Conservation (phyloP, 1,140 invertebrate genomes). For the Aphidius ervi region DNA sequence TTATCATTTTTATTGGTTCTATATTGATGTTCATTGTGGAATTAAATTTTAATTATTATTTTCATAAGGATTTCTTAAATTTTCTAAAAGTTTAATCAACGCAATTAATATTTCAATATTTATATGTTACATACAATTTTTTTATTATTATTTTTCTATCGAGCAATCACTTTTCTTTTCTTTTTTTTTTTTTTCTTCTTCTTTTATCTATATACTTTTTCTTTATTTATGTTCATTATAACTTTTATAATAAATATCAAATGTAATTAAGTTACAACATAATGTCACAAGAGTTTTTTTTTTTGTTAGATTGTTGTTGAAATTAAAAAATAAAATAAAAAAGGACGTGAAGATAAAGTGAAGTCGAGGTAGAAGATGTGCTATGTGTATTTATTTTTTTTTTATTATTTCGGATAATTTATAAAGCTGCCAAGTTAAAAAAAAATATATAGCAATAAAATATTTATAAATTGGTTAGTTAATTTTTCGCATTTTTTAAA, state of each 20-base stretch:
- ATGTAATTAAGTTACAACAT: conserved; percentile 34
- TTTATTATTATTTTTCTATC: conserved; percentile 23
- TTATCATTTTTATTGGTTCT: conserved; percentile 14
- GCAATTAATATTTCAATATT: conserved; percentile 42
- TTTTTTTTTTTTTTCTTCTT: conserved; percentile 37
- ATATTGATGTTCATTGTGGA: conserved; percentile 12
- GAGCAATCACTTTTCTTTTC: conserved; percentile 33
- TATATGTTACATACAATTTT: conserved; percentile 39
- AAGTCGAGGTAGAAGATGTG: conserved; percentile 18
- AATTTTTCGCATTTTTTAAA: no score
- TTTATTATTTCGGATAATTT: background rate
- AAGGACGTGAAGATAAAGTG: background rate
- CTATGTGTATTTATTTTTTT: background rate
- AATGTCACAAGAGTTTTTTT: conserved; percentile 21
- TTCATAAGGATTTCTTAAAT: background rate
- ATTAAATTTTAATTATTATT: conserved; percentile 1
- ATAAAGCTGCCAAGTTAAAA: background rate
- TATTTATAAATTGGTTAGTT: background rate
- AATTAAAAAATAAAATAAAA: no score
- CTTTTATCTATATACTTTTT: conserved; percentile 32
- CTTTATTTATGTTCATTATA: conserved; percentile 6
- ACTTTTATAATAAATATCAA: background rate
- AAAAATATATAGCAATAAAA: background rate
- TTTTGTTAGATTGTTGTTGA: no score
- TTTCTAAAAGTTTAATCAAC: background rate